Percentiles rank a stretch among this genome's conserved stretches.
These are phyloP conservation scores for Drosophila arizonae DNA, from an alignment of 1,140 invertebrate genomes.

Conservation along the genomic window DNA sequence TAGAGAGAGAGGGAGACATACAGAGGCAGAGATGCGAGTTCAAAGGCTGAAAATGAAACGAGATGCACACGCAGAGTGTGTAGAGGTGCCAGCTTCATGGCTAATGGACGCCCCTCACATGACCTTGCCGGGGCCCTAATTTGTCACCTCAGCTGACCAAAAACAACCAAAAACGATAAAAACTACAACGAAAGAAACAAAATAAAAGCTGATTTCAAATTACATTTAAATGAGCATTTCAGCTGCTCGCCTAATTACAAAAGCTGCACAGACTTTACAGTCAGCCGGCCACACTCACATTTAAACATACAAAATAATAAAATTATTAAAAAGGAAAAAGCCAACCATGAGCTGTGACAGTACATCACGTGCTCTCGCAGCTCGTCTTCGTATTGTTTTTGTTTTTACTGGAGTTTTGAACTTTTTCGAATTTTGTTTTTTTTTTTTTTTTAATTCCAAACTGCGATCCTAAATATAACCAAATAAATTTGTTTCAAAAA, in stretches of 20 bases:
- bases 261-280: slow-evolving; percentile 33
- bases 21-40: neutral
- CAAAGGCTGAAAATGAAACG: slow-evolving; percentile 45
- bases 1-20: neutral
- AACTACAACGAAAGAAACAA: slow-evolving; percentile 30
- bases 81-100: slow-evolving; percentile 56
- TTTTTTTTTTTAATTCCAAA: neutral
- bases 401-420: neutral
- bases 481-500: too few species aligned
- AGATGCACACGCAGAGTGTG: slow-evolving; percentile 25
- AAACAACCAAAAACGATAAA: slow-evolving; percentile 35
- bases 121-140: slow-evolving; percentile 72
- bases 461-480: neutral
- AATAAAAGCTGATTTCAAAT: slow-evolving; percentile 57
- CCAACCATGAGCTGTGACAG: slow-evolving; percentile 35
- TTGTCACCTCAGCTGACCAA: slow-evolving; percentile 71
- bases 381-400: slow-evolving; percentile 44
- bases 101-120: slow-evolving; percentile 77
- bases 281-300: neutral
- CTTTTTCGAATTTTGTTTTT: neutral
- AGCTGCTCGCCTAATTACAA: slow-evolving; percentile 61
- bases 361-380: slow-evolving; percentile 65
- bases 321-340: slow-evolving; percentile 5
- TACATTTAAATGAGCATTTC: slow-evolving; percentile 76
- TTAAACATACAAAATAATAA: slow-evolving; percentile 5